Evolutionary conservation across 2,797 vertebrate species (phyloP).

Genomic region (Carcharodon carcharias): DNA sequence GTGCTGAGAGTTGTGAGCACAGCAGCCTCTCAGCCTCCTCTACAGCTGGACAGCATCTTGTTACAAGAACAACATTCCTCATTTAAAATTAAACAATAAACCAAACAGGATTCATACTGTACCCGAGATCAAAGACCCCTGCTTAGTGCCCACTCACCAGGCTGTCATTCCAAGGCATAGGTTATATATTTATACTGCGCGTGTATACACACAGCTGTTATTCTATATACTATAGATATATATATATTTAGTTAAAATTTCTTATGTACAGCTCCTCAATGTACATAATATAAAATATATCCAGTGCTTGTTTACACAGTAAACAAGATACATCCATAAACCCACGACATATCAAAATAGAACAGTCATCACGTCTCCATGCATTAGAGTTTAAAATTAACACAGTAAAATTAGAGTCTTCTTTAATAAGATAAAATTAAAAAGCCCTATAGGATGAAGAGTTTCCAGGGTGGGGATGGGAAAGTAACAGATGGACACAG

Average conservation of each 20-base stretch:
- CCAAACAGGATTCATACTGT: neutral
- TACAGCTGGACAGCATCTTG: too few relatives aligned
- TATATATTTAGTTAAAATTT: constrained; percentile 45
- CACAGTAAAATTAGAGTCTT: neutral
- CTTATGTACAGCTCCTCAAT: constrained; percentile 58
- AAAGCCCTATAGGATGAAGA: neutral
- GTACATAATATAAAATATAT: constrained; percentile 41
- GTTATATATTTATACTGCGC: constrained; percentile 16
- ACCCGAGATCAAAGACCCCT: neutral
- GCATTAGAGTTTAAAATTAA: constrained; percentile 42
- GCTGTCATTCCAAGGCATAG: constrained; percentile 21
- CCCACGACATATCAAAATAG: constrained; percentile 28
- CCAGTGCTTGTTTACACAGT: constrained; percentile 64
- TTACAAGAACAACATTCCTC: neutral
- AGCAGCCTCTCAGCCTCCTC: neutral
- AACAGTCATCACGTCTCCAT: constrained; percentile 34
- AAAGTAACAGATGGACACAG: too few relatives aligned
- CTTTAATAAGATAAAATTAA: neutral
- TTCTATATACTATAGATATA: constrained; percentile 27
- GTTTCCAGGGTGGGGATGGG: neutral
- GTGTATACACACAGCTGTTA: constrained; percentile 12
- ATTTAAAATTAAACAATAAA: neutral
- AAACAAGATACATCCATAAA: constrained; percentile 54
- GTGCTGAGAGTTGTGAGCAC: neutral
- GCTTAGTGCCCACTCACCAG: neutral